Conservation (phyloP, 2,797 vertebrate species). For the Hafferia zeledoni region DNA sequence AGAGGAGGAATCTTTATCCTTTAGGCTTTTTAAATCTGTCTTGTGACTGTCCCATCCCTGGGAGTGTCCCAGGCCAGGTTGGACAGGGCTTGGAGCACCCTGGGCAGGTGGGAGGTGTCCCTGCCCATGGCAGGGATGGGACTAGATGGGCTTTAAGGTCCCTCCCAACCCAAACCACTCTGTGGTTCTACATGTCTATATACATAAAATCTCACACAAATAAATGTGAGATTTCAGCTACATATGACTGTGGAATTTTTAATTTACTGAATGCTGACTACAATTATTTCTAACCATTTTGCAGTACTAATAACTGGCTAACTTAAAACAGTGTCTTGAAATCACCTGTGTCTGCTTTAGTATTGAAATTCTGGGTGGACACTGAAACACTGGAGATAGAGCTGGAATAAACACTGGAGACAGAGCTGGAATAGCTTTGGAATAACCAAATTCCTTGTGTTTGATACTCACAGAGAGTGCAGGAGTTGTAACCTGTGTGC, state of each 20-base stretch:
- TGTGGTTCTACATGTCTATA: not conserved
- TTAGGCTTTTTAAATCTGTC: not conserved
- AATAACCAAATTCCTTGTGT: not conserved
- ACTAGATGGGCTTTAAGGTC: fast-evolving
- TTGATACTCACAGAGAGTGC: not conserved
- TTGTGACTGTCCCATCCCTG: not conserved
- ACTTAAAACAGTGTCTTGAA: not conserved
- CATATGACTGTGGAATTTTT: not conserved
- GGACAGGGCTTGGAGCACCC: not conserved
- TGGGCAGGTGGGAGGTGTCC: not conserved
- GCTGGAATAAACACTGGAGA: not conserved
- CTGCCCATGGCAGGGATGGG: not conserved
- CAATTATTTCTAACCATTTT: not conserved
- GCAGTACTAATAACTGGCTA: no score
- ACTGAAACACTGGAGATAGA: not conserved
- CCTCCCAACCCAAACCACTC: not conserved
- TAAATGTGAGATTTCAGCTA: not conserved
- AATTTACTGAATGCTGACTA: not conserved
- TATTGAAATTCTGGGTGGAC: not conserved
- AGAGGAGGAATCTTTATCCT: not conserved
- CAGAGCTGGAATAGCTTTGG: not conserved
- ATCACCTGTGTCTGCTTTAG: not conserved
- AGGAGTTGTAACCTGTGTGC: fast-evolving
- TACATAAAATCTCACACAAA: not conserved
- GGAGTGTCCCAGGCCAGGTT: not conserved